Conservation (phyloP, 1,140 invertebrate species). For the Tetranychus cinnabarinus region DNA sequence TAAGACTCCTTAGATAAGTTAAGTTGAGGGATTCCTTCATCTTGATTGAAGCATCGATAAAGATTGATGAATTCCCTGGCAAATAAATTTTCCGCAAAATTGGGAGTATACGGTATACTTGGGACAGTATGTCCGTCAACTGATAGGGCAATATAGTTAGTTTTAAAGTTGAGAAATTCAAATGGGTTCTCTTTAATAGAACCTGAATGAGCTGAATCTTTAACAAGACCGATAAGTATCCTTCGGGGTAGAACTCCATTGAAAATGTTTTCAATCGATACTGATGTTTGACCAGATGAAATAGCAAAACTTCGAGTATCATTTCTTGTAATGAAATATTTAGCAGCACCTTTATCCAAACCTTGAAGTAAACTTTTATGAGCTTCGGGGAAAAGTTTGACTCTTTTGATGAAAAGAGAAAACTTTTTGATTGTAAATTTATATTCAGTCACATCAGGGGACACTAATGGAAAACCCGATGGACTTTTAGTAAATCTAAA, state of each 20-base stretch:
- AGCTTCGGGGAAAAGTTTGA: background rate
- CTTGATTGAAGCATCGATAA: no score
- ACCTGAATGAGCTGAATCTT: background rate
- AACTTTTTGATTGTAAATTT: background rate
- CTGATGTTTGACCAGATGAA: background rate
- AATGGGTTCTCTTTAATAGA: background rate
- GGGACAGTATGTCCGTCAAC: background rate
- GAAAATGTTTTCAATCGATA: background rate
- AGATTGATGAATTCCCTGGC: no score
- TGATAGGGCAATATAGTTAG: background rate
- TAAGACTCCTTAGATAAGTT: no score
- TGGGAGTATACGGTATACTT: background rate
- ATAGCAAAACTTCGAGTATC: background rate
- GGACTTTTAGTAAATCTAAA: background rate
- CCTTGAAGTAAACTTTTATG: background rate
- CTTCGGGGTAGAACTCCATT: background rate
- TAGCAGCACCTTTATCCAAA: background rate
- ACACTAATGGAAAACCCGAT: background rate
- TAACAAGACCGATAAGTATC: background rate
- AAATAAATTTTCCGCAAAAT: no score
- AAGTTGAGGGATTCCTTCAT: no score
- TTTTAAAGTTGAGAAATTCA: background rate
- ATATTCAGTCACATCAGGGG: background rate
- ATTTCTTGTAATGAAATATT: background rate
- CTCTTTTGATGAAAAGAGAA: background rate